phyloP scores from a whole-genome alignment of 2,797 vertebrate genomes.

The Phataginus tetradactyla region DNA sequence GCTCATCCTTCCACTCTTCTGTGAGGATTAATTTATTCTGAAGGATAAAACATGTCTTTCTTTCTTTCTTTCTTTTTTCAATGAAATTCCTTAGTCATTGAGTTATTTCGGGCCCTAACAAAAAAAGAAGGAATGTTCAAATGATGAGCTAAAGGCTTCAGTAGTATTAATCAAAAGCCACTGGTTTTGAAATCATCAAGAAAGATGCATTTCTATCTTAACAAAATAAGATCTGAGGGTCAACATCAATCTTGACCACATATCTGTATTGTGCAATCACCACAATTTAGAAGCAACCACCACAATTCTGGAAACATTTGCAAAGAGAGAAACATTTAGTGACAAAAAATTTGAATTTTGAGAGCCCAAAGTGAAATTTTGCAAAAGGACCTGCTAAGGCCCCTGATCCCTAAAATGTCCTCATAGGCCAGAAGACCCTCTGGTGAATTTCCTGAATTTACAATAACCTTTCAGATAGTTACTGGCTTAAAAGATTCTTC shows the following conservation, averaged over 20 bases:
- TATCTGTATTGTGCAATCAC: background rate
- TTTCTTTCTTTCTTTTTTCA: conserved; percentile 35
- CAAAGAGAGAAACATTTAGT: conserved; percentile 24
- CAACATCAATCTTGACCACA: background rate
- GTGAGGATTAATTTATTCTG: conserved; percentile 42
- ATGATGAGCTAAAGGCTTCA: background rate
- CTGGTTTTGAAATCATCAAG: background rate
- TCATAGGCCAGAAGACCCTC: background rate
- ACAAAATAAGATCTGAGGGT: background rate
- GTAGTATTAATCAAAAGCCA: background rate
- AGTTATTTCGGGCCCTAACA: conserved; percentile 36
- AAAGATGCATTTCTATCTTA: background rate
- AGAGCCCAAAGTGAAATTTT: conserved; percentile 30
- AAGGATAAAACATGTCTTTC: conserved; percentile 36
- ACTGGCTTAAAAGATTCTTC: conserved; percentile 26
- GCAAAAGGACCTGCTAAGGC: background rate
- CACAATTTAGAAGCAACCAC: conserved; percentile 7
- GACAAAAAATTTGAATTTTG: conserved; percentile 12
- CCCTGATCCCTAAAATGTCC: background rate
- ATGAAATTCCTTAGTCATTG: conserved; percentile 56
- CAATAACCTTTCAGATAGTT: background rate
- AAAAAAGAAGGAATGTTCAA: conserved; percentile 23
- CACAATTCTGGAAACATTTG: conserved; percentile 7
- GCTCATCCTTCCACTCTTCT: conserved; percentile 25
- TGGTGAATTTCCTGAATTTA: conserved; percentile 44